Evolutionary conservation across 2,113 vertebrate genomes (phyloP).

Genomic region (Nibea coibor): DNA sequence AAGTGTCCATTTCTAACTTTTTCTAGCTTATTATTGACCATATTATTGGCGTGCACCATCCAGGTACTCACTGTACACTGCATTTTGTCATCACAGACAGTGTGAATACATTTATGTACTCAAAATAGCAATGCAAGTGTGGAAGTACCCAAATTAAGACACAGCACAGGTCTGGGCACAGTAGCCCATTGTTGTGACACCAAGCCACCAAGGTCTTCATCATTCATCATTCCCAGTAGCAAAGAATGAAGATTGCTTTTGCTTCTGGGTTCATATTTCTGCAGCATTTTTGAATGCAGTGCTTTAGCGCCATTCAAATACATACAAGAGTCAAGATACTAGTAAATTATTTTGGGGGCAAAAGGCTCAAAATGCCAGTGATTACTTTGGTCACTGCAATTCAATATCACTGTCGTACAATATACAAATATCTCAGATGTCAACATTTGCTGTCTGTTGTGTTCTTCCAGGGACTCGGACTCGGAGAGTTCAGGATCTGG

Average conservation of each 20-base stretch:
- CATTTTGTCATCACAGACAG: too few relatives aligned
- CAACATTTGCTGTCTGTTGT: background rate
- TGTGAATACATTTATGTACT: too few relatives aligned
- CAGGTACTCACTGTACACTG: too few relatives aligned
- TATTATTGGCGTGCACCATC: too few relatives aligned
- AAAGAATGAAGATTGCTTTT: background rate
- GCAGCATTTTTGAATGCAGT: background rate
- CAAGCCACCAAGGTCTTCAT: background rate
- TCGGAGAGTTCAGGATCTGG: slow-evolving; percentile 85
- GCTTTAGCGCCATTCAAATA: background rate
- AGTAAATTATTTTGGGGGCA: background rate
- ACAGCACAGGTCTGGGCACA: too few relatives aligned
- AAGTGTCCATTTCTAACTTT: too few relatives aligned
- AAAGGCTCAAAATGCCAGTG: too few relatives aligned
- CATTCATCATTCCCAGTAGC: background rate
- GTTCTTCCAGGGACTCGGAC: slow-evolving; percentile 77
- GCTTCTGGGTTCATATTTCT: background rate
- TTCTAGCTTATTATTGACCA: too few relatives aligned
- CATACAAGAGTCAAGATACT: background rate
- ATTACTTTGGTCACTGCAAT: background rate
- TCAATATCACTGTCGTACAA: too few relatives aligned
- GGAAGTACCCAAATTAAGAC: background rate
- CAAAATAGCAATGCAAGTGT: too few relatives aligned
- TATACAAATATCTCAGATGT: background rate
- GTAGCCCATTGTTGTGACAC: background rate